These are phyloP conservation scores for Oryctolagus cuniculus DNA, from an alignment of 2,113 vertebrate species.

Conservation along the genomic window mOryCun1.1 NC_091440.1:48625001-48625500, in stretches of 20 bases:
- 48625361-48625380: background rate
- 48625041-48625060: background rate
- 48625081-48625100: background rate
- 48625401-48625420: too few relatives aligned
- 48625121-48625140: background rate
- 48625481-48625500: too few relatives aligned
- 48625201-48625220: background rate
- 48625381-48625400: background rate
- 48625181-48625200: background rate
- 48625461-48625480: too few relatives aligned
- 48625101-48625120: background rate
- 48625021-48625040: background rate
- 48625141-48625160: background rate
- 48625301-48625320: background rate
- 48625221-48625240: background rate
- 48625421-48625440: too few relatives aligned
- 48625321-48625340: background rate
- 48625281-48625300: background rate
- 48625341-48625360: background rate
- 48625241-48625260: background rate
- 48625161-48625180: background rate
- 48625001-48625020: background rate
- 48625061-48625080: background rate
- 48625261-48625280: background rate
- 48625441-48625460: too few relatives aligned